Conservation (phyloP, 2,113 vertebrate genomes). For the Montifringilla adamsi region DNA sequence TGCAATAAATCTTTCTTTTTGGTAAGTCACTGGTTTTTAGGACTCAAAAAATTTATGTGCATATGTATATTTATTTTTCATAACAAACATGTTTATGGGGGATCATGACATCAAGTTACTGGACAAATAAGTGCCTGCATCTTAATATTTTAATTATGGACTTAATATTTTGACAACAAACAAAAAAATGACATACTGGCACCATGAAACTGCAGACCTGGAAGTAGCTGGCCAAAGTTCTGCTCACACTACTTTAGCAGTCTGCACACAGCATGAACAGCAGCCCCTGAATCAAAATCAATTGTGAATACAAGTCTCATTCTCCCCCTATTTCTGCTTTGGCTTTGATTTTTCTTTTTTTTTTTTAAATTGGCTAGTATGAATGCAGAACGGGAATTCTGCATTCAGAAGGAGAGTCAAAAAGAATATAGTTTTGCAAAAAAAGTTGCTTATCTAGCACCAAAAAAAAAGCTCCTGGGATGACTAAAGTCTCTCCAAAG, state of each 20-base stretch:
- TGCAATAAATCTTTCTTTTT: background rate
- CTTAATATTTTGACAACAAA: slow-evolving; percentile 6
- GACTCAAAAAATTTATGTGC: background rate
- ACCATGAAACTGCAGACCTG: background rate
- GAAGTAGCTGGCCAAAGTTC: background rate
- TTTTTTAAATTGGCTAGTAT: background rate
- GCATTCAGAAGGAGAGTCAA: background rate
- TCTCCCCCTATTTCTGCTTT: background rate
- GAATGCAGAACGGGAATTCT: background rate
- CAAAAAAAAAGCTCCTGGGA: background rate
- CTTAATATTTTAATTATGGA: too few species aligned
- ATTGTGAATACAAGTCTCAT: background rate
- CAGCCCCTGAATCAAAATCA: slow-evolving; percentile 27
- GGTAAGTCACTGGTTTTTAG: background rate
- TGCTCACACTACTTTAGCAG: slow-evolving; percentile 9
- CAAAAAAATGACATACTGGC: background rate
- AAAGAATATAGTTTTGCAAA: background rate
- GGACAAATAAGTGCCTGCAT: background rate
- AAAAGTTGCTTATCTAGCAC: background rate
- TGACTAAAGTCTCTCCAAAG: background rate
- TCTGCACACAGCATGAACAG: slow-evolving; percentile 3
- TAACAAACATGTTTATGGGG: background rate
- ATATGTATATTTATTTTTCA: background rate
- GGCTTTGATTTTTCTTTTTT: background rate
- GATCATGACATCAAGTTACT: background rate